Evolutionary conservation across 2,113 vertebrate genomes (phyloP), one percentile per base, ranked within the genome.

Genomic region (Kobus ellipsiprymnus): DNA sequence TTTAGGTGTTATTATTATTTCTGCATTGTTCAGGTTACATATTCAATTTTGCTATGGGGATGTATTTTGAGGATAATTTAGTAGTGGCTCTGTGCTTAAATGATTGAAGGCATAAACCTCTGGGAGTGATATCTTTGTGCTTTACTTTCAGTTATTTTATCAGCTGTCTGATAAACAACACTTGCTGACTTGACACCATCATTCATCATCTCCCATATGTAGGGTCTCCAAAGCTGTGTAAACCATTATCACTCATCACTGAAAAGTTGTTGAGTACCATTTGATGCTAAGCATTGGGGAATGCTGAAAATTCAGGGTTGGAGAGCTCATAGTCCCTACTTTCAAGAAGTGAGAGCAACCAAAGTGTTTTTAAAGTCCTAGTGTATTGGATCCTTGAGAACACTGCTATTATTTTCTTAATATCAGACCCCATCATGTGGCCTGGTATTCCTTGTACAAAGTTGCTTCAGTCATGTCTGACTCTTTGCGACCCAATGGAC

Each of bases 91-190:
- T 64, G 15, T 57, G 25, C 23, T 90, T 93, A 44, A 80, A 25
- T 94, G 13, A 27, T 55, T 48, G 8, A 50, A 17, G 80, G 33
- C 15, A 3, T 83, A 46, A 80, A 10, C 13, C 17, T 71, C 80
- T 3, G 46, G 78, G 16, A 50, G 78, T 50, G 29, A 19, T 30
- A 59, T 46, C n/a, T 87, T 93, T 90, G 29, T 19, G 36, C 11
- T 96, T 96, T 74, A 52, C 11, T 91, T 95, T 91, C 11, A 82
- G 48, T 50, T 82, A 30, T 98, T 97, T 90, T 86, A 83, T 50
- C 9, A 59, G 74, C 16, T 40, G 6, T 93, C 82, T 60, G 71
- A 80, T 85, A 95, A 90, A 91, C 30, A 9, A 48, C 44, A 44
- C 14, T 30, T 8, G 27, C 27, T 33, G 27, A 50, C 59, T 40